Conservation (phyloP, 2,797 vertebrate species). For the Trachops cirrhosus region DNA sequence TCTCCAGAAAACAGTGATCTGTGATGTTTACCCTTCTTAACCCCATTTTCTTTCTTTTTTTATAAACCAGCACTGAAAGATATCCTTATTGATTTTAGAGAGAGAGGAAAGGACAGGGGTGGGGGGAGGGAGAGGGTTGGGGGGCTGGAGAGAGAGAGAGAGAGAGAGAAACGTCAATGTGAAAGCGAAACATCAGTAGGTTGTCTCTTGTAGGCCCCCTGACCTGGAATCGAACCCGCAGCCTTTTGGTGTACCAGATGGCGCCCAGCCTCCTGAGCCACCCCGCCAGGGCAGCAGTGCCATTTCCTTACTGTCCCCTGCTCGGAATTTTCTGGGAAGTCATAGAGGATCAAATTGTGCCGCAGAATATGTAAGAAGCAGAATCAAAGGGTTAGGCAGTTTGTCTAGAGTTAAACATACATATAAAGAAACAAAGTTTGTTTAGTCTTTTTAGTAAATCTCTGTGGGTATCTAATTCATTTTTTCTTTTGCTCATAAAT, state of each 20-base stretch:
- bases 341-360: background rate
- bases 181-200: background rate
- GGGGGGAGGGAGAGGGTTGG: too few species aligned
- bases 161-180: background rate
- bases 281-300: too few species aligned
- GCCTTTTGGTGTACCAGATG: background rate
- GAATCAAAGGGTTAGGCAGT: background rate
- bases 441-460: conserved; percentile 10
- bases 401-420: background rate
- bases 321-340: background rate
- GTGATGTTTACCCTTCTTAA: background rate
- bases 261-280: background rate
- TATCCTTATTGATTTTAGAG: background rate
- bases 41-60: background rate
- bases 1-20: background rate
- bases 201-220: too few species aligned
- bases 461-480: background rate
- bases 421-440: background rate
- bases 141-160: too few species aligned
- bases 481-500: background rate
- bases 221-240: background rate
- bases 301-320: background rate
- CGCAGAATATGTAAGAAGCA: background rate
- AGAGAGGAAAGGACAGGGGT: background rate
- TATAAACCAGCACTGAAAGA: background rate